Percentiles rank a stretch among this genome's conserved stretches.
Evolutionary conservation across 2,113 vertebrate species (phyloP).

Genomic region (Silurus glanis): DNA sequence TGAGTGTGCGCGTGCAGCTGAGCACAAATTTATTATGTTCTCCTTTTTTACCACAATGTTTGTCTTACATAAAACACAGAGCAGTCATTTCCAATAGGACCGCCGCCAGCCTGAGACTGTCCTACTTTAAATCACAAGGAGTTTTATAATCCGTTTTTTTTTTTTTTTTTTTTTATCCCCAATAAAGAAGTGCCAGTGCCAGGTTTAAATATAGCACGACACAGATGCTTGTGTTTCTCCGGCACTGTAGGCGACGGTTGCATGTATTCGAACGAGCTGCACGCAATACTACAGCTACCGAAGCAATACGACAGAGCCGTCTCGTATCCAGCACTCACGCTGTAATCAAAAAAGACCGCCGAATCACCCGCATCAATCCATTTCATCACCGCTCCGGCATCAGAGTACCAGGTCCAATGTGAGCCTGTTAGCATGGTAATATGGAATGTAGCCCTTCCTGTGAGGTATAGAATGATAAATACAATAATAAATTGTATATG

Average conservation of each 20-base stretch:
- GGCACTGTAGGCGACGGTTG: conserved; percentile 48
- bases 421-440: not conserved
- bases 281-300: conserved; percentile 31
- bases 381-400: not conserved
- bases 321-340: not conserved
- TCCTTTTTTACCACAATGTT: conserved; percentile 30
- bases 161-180: conserved; percentile 27
- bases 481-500: not conserved
- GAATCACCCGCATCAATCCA: conserved; percentile 10
- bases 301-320: conserved; percentile 12
- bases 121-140: conserved; percentile 62
- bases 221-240: conserved; percentile 63
- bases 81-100: conserved; percentile 47
- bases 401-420: not conserved
- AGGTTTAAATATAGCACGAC: conserved; percentile 66
- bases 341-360: conserved; percentile 20
- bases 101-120: conserved; percentile 65
- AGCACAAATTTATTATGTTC: not conserved
- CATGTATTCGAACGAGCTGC: conserved; percentile 49
- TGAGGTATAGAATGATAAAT: not conserved
- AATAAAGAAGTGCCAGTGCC: conserved; percentile 59
- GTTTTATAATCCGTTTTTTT: conserved; percentile 15
- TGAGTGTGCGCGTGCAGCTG: not conserved
- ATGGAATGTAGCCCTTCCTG: not conserved
- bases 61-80: conserved; percentile 48